Evolutionary conservation across 2,888 invertebrate genomes (phyloP), one percentile per base, ranked within the genome.

Genomic region (Piscicola geometra): DNA sequence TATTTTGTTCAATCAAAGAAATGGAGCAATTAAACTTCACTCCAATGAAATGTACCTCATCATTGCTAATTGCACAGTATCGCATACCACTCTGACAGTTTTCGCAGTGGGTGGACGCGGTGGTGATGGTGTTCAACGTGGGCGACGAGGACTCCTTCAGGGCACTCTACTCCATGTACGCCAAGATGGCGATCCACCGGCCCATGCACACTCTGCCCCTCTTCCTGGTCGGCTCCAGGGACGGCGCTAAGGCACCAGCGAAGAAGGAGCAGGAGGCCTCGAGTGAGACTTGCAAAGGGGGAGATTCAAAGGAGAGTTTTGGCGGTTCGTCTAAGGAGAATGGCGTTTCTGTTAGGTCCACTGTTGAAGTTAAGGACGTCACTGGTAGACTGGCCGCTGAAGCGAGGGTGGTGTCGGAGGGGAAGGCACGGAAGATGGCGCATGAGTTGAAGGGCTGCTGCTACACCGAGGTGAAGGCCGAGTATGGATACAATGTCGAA

Each of bases 31-130:
- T n/a, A n/a, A n/a, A n/a, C n/a, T n/a, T n/a, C n/a, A n/a, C n/a
- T n/a, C n/a, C n/a, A n/a, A n/a, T n/a, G n/a, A n/a, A n/a, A n/a
- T n/a, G n/a, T n/a, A n/a, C n/a, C n/a, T n/a, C n/a, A n/a, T n/a
- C n/a, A n/a, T n/a, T n/a, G n/a, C n/a, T n/a, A n/a, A n/a, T n/a
- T n/a, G n/a, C n/a, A n/a, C n/a, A n/a, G n/a, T n/a, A n/a, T n/a
- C n/a, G n/a, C n/a, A n/a, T n/a, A n/a, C n/a, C n/a, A n/a, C n/a
- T n/a, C n/a, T 81, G 82, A 67, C 90, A 98, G 95, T 98, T 98
- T 87, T 92, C 95, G 81, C 92, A 95, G 82, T 98, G 98, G 98
- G 94, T 97, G 85, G 98, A 99, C 87, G 98, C 97, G 77, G 93
- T 98, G 82, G 93, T 99, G 85, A 94, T 98, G 87, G 98, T 98